These are phyloP conservation scores for Netelia inedita DNA, from an alignment of 2,888 invertebrate genomes.

Conservation along the genomic window DNA sequence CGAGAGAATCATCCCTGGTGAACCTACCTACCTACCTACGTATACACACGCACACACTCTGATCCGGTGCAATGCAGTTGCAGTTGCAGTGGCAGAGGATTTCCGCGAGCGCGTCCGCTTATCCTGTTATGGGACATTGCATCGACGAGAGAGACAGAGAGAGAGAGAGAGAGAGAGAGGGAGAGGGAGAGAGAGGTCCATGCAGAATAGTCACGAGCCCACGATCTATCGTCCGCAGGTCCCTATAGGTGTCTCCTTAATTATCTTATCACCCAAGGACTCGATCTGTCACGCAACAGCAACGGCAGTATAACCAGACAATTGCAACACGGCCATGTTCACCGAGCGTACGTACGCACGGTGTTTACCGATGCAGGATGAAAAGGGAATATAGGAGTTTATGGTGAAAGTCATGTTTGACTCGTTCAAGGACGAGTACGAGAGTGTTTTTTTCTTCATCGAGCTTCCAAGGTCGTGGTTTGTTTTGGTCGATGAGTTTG, in stretches of 20 bases:
- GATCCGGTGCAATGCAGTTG: background rate
- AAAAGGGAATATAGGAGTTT: background rate
- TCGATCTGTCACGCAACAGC: slow-evolving; percentile 29
- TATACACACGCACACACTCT: background rate
- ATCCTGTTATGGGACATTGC: slow-evolving; percentile 16
- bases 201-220: background rate
- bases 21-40: slow-evolving; percentile 15
- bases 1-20: slow-evolving; percentile 21
- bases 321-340: slow-evolving; percentile 2
- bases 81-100: background rate
- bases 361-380: background rate
- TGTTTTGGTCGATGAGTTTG: too few species aligned
- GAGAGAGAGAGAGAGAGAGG: too few species aligned
- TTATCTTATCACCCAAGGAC: slow-evolving; percentile 61
- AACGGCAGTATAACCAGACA: background rate
- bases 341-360: background rate
- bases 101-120: slow-evolving; percentile 7
- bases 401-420: background rate
- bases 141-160: background rate
- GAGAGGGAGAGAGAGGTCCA: too few species aligned
- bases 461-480: too few species aligned
- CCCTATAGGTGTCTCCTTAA: slow-evolving; percentile 47
- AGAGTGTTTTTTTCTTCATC: too few species aligned
- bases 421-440: too few species aligned
- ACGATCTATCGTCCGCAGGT: slow-evolving; percentile 60